phyloP scores from a whole-genome alignment of 2,888 invertebrate species.

The Drosophila pseudotakahashii region DNA sequence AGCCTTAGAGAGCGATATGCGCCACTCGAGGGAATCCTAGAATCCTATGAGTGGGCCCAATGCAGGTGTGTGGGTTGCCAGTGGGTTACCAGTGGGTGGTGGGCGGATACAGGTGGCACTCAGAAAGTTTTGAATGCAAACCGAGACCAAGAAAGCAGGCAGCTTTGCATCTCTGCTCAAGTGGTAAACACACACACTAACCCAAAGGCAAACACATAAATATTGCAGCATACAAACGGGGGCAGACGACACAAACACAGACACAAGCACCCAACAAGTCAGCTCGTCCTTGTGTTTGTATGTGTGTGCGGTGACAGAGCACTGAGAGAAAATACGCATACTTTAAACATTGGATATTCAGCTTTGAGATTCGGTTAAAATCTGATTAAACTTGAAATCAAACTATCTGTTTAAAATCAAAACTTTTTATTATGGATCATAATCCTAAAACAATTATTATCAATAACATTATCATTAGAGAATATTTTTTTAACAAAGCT shows the following conservation, averaged over 20 bases:
- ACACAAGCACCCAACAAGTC: conserved; percentile 60
- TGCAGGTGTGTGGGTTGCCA: conserved; percentile 21
- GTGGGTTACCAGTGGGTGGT: conserved; percentile 21
- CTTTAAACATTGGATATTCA: no score
- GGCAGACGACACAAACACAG: conserved; percentile 51
- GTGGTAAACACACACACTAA: conserved; percentile 55
- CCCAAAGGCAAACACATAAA: conserved; percentile 50
- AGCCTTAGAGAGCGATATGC: conserved; percentile 42
- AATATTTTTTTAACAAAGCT: no score
- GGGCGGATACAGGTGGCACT: conserved; percentile 50
- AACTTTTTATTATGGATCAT: no score
- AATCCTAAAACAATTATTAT: no score
- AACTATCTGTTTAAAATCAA: no score
- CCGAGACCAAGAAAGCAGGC: conserved; percentile 53
- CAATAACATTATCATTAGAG: no score
- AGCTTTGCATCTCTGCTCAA: conserved; percentile 62
- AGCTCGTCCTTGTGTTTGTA: conserved; percentile 44
- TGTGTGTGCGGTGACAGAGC: conserved; percentile 42
- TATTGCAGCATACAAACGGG: conserved; percentile 73
- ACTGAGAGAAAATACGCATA: neutral
- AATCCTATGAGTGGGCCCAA: conserved; percentile 19
- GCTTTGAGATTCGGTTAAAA: no score
- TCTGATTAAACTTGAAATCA: no score
- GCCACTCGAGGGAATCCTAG: conserved; percentile 22
- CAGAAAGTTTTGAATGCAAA: conserved; percentile 57